Evolutionary conservation across 2,888 invertebrate genomes (phyloP).

Genomic region (Acleris holmiana): DNA sequence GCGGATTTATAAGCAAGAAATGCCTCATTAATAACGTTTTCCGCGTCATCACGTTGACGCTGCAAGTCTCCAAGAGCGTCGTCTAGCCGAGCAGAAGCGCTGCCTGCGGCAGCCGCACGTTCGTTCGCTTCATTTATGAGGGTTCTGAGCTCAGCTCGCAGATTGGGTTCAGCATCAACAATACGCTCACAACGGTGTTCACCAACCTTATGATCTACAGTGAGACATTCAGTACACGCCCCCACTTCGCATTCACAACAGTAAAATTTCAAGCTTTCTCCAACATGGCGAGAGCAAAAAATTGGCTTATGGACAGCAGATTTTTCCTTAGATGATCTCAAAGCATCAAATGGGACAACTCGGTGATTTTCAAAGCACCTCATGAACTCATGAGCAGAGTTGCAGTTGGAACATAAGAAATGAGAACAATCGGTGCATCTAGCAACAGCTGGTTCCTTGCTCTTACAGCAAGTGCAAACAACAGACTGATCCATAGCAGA

Average conservation of each 20-base stretch:
- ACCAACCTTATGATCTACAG: constrained; percentile 92
- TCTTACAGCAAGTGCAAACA: constrained; percentile 97
- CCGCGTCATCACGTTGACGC: constrained; percentile 93
- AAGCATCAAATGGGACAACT: constrained; percentile 94
- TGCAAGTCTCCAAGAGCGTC: constrained; percentile 93
- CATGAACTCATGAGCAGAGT: constrained; percentile 98
- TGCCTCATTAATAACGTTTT: constrained; percentile 91
- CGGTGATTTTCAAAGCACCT: constrained; percentile 97
- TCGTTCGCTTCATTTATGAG: constrained; percentile 90
- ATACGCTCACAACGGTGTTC: constrained; percentile 94
- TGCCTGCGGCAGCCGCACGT: constrained; percentile 90
- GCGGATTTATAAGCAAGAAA: constrained; percentile 92
- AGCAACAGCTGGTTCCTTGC: constrained; percentile 96
- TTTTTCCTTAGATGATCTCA: constrained; percentile 90
- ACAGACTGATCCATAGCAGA: constrained; percentile 89
- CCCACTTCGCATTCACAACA: constrained; percentile 94
- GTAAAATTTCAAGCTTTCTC: constrained; percentile 94
- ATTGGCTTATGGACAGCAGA: constrained; percentile 95
- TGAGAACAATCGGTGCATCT: constrained; percentile 97
- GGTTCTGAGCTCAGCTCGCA: constrained; percentile 90
- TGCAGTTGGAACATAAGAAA: constrained; percentile 96
- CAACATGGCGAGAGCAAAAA: constrained; percentile 91
- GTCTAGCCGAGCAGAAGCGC: constrained; percentile 89
- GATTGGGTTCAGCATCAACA: constrained; percentile 90
- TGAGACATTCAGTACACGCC: constrained; percentile 94